phyloP scores from a whole-genome alignment of 53 echinoderm and acorn worm species.

The Zoroaster sp. region DNA sequence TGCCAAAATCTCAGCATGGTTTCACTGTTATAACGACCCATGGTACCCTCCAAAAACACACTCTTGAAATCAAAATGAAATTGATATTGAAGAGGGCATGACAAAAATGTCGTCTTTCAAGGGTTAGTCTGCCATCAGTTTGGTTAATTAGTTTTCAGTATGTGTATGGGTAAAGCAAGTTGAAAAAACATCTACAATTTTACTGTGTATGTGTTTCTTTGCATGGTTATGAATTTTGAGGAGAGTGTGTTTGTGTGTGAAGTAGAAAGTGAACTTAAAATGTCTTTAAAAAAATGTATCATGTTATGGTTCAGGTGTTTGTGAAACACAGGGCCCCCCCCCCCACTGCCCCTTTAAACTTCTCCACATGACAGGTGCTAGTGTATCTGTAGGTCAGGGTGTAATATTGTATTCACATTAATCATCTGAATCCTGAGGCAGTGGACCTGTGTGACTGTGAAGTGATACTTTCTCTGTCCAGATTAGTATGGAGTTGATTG shows the following conservation, averaged over 20 bases:
- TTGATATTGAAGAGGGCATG: neutral
- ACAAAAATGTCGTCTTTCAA: neutral
- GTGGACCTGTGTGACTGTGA: neutral
- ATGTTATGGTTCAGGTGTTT: too few species aligned
- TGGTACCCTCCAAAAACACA: neutral
- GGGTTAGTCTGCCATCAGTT: too few species aligned
- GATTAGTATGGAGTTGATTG: too few species aligned
- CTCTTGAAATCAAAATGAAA: neutral
- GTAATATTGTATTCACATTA: neutral
- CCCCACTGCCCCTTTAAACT: neutral
- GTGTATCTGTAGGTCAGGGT: neutral
- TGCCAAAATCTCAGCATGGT: neutral
- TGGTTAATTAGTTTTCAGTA: too few species aligned
- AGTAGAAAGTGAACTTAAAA: too few species aligned
- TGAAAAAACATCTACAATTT: too few species aligned
- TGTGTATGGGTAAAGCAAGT: too few species aligned
- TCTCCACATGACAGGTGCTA: neutral
- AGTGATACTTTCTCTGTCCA: neutral
- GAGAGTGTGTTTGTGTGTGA: too few species aligned
- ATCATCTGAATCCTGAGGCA: neutral
- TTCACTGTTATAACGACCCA: neutral
- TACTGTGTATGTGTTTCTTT: too few species aligned
- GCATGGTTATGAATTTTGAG: too few species aligned
- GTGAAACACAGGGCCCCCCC: too few species aligned
- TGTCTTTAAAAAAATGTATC: too few species aligned